Conservation (phyloP, 2,113 vertebrate species). For the Aptenodytes patagonicus region DNA sequence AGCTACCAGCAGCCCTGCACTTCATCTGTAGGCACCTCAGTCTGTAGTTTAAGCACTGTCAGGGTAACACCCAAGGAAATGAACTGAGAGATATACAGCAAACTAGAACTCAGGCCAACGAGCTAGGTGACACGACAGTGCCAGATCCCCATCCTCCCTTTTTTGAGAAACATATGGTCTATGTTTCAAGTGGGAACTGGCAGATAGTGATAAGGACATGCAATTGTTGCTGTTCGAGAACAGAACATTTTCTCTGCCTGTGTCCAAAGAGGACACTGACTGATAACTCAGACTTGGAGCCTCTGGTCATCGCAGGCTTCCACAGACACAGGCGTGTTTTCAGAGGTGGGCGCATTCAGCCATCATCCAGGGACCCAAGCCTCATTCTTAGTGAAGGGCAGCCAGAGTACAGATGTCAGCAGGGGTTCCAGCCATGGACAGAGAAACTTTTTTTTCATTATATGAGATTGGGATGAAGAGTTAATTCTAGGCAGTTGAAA, state of each 20-base stretch:
- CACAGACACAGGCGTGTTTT: not conserved
- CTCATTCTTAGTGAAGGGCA: not conserved
- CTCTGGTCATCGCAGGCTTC: not conserved
- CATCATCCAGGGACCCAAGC: not conserved
- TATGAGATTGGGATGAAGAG: not conserved
- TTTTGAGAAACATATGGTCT: not conserved
- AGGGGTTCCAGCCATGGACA: not conserved
- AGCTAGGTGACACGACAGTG: not conserved
- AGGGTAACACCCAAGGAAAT: not conserved
- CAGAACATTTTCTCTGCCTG: not conserved
- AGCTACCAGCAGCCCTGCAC: not conserved
- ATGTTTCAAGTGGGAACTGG: not conserved
- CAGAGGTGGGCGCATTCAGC: not conserved
- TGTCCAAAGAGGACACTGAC: not conserved
- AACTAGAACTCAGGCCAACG: not conserved
- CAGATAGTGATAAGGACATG: not conserved
- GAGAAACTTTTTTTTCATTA: not conserved
- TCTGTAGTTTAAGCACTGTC: not conserved
- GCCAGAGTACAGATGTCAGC: not conserved
- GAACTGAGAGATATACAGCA: not conserved
- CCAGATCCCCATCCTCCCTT: not conserved
- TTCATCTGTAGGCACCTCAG: not conserved
- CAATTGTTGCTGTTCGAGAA: not conserved
- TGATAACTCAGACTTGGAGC: not conserved
- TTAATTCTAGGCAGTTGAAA: not conserved